These are phyloP conservation scores for Eretmocerus hayati DNA, from an alignment of 2,888 invertebrate genomes.

Conservation along the genomic window DNA sequence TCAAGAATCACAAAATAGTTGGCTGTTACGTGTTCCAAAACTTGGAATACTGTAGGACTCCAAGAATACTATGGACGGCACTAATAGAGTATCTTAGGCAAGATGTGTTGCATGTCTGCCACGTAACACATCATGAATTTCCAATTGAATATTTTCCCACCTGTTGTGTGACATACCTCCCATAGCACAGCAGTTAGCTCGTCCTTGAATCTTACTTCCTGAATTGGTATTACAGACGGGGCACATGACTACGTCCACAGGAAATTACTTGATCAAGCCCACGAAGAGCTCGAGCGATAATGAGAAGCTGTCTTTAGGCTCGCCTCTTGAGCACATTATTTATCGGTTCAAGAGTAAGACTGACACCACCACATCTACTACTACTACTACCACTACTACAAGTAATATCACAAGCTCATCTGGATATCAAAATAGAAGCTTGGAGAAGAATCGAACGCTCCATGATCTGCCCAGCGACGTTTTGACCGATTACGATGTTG, in stretches of 20 bases:
- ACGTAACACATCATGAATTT: no score
- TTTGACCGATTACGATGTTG: background rate
- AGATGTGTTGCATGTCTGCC: no score
- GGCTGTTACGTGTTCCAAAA: no score
- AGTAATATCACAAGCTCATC: background rate
- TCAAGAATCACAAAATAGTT: no score
- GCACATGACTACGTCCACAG: constrained; percentile 60
- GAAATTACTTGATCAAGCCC: constrained; percentile 63
- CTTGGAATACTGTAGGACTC: no score
- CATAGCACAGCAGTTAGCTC: no score
- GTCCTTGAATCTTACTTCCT: no score
- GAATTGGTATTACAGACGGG: constrained; percentile 54
- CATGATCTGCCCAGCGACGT: constrained; percentile 16
- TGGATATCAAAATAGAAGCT: no score
- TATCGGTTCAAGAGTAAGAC: constrained; percentile 27
- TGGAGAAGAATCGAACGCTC: constrained; percentile 20
- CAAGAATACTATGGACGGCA: no score
- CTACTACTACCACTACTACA: background rate
- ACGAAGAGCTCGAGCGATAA: constrained; percentile 45
- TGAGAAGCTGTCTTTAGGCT: constrained; percentile 36
- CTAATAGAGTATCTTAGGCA: no score
- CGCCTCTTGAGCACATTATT: constrained; percentile 38
- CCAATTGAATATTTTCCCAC: no score
- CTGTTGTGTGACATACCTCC: no score
- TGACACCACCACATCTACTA: background rate